Base-by-base conservation (phyloP, 2,888 invertebrate species). In the Nomada ruficornis region DNA sequence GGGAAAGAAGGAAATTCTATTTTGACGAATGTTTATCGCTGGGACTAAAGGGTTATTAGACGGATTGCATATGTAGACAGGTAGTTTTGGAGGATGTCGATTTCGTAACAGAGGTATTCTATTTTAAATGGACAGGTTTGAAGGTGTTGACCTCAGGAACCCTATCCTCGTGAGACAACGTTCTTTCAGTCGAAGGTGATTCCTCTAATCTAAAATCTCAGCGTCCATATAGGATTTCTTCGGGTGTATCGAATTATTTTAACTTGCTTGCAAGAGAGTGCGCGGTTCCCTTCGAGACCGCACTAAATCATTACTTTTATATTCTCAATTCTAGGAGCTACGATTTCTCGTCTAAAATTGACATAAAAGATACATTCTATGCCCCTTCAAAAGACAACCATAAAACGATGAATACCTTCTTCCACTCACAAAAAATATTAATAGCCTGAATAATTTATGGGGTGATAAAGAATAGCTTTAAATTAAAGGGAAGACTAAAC, bases 91-190 rank as follows among this genome's bases (percentile, higher is more conserved):
- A 29, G 36, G 26, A 55, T 7, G 77, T 50, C 59, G 80, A 80
- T 77, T 84, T 57, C 47, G 36, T 65, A 60, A 71, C 20, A 20
- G 55, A 70, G 63, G 67, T 80, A 80, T 88, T 82, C 71, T 76
- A 78, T 70, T 73, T 77, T 60, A 76, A 82, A 82, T 65, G 72
- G 59, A 57, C 70, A 80, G 80, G 82, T 85, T 86, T 81, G 80
- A 62, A 75, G 67, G 36, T 72, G 29, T 29, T 26, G 55, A 75
- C 70, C 82, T 44, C 62, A 71, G 88, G 89, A 90, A 91, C 78
- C 77, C 80, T 87, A 91, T 90, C 87, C 84, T 80, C 89, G 89
- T 89, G 90, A 86, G 90, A 90, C 84, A 79, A 57, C 65, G 80
- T 85, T 79, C 84, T 85, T 85, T 69, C 76, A 63, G 82, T 87